Evolutionary conservation across 92 coral and sea anemone species (phyloP), one percentile per base, ranked within the genome.

Genomic region (Phenganax stokvisi): DNA sequence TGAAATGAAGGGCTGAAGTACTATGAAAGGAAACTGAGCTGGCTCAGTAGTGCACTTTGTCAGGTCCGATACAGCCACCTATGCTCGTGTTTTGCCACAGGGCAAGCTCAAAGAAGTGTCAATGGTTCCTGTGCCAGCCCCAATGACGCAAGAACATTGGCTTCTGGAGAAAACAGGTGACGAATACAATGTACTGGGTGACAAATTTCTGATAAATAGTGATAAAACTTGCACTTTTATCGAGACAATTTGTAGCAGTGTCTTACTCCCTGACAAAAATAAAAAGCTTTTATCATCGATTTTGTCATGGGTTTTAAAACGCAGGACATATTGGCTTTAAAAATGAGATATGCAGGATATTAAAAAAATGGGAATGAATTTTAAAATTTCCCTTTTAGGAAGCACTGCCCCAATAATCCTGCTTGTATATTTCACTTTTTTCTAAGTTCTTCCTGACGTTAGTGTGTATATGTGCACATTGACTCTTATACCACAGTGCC

Each of bases 121-220:
- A 37, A 37, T 37, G 5, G 47, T 68, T 30, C 54, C 73, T 68
- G n/a, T 7, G 13, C 15, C 15, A 68, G 70, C 29, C 9, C 31
- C 73, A 28, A 27, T 68, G 73, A 68, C 73, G 73, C 47, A 30
- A 68, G 16, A 27, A 30, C 47, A 30, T 6, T 12, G 13, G 30
- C 73, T 68, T 68, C 54, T 68, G 52, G 73, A 68, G 54, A 20
- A 27, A 53, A 9, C 73, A 37, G 73, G 73, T 68, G 72, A 30
- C 72, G 72, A 66, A 66, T 12, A 30, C 31, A 51, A 37, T 37
- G 47, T 37, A 37, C 47, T 66, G 9, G 51, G 10, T 17, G 10
- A 30, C 8, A 0, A 27, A 7, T 3, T 13, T 68, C 27, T 17
- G 17, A 61, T 8, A 68, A 37, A 37, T 30, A n/a, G 6, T 30